These are phyloP conservation scores for Halcyon badia DNA, from an alignment of 2,797 vertebrate species.

Conservation along the genomic window DNA sequence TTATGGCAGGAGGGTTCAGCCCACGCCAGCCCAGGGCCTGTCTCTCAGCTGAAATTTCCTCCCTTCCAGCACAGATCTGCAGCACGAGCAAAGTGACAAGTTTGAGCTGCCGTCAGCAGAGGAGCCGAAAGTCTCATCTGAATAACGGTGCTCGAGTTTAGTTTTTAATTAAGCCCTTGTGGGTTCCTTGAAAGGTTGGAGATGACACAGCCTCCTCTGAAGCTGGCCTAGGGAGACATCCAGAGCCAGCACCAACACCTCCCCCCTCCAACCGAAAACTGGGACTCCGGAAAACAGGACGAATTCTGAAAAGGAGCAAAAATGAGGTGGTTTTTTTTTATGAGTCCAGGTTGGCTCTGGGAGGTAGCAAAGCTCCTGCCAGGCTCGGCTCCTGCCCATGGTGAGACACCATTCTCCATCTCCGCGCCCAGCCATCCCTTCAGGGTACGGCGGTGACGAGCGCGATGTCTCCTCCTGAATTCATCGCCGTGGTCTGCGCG, in stretches of 20 bases:
- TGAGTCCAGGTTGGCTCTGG: not conserved
- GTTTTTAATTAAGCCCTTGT: constrained; percentile 84
- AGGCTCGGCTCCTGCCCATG: not conserved
- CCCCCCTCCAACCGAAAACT: constrained; percentile 63
- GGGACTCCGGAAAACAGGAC: not conserved
- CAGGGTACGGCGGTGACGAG: not conserved
- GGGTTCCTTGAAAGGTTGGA: constrained; percentile 82
- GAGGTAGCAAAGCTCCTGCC: not conserved
- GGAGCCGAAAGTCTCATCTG: constrained; percentile 66
- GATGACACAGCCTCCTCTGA: constrained; percentile 78
- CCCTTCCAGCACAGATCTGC: not conserved
- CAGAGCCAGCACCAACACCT: constrained; percentile 75
- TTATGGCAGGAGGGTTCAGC: not conserved
- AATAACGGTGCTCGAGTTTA: constrained; percentile 73
- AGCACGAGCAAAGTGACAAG: constrained; percentile 54
- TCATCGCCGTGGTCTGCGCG: not conserved
- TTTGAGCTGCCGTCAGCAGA: constrained; percentile 64
- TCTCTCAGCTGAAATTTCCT: constrained; percentile 32
- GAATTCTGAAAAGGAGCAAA: not conserved
- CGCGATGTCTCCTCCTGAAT: not conserved
- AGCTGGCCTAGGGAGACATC: constrained; percentile 74
- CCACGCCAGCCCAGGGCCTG: not conserved
- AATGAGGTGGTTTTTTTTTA: not conserved
- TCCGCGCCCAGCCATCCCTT: rapidly evolving
- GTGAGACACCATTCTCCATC: not conserved